These are phyloP conservation scores for Podocnemis expansa DNA, from an alignment of 2,113 vertebrate species.

Conservation along the genomic window DNA sequence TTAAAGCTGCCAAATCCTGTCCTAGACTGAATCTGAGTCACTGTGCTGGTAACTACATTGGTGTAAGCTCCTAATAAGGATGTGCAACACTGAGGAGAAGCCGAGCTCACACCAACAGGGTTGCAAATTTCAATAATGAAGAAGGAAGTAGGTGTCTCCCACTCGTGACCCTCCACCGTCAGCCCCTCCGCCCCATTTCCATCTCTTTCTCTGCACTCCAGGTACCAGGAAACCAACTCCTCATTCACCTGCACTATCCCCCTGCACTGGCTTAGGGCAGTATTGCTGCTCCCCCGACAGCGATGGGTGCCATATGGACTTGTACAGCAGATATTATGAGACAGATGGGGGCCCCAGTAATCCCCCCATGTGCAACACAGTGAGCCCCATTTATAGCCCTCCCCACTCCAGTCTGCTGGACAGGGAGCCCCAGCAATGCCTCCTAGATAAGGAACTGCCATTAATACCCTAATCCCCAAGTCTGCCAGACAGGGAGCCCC, in stretches of 20 bases:
- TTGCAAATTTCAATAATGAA: not conserved
- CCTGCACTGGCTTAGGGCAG: not conserved
- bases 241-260: not conserved
- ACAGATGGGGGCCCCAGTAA: no score
- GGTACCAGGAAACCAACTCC: not conserved
- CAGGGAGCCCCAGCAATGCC: not conserved
- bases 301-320: not conserved
- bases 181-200: not conserved
- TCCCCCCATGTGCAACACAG: no score
- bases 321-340: no score
- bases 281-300: not conserved
- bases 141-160: not conserved
- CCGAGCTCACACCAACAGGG: not conserved
- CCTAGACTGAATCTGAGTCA: not conserved
- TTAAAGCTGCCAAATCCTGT: not conserved
- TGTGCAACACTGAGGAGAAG: not conserved
- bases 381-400: no score
- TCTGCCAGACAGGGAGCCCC: no score
- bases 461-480: no score
- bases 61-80: not conserved
- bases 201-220: not conserved
- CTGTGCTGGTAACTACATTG: not conserved
- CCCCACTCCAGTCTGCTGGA: rapidly evolving
- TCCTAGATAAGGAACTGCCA: no score
- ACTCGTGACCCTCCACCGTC: not conserved